Base-by-base conservation (phyloP, 2,888 invertebrate species). In the Peribatodes rhomboidaria region DNA sequence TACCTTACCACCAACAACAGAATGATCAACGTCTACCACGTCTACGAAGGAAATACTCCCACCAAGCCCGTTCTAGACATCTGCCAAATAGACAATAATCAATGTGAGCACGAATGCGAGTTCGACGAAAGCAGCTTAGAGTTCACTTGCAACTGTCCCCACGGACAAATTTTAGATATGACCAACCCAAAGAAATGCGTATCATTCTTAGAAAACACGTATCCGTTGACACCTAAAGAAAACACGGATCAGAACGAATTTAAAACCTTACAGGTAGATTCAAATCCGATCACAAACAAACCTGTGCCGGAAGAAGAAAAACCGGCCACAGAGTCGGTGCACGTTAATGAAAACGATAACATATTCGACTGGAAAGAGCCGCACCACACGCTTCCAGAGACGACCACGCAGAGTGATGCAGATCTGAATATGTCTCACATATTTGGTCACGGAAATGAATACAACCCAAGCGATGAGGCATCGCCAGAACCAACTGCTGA, bases 61-160 rank as follows among this genome's bases (percentile, higher is more conserved):
- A 76, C 88, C 1, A 83, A 79, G 66, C 94, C 85, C 72, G 94
- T 96, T 44, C 83, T 95, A 20, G 95, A 96, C 85, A 84, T 94
- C 63, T 97, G 96, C 83, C 94, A 95, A 85, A 94, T 95, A 60
- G 94, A 95, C 68, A 95, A 95, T 66, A 93, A 95, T 69, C 88
- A 93, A 52, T 97, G 97, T 79, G 94, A 96, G 70, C 92, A 96
- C 71, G 90, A 87, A 11, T 97, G 97, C 81, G 86, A 90, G 57
- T 97, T 96, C 77, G 95, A 96, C 81, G 95, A 95, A 76, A 78
- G 80, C 1, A 85, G 88, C 22, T 92, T 95, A 61, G 94, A 95
- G 53, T 97, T 97, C 79, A 86, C 85, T 33, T 97, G 97, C 80
- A 90, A 86, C 2, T 97, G 97, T 81, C 95, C 95, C 10, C 83